Conservation (phyloP, 1,140 invertebrate genomes). For the Plodia interpunctella region DNA sequence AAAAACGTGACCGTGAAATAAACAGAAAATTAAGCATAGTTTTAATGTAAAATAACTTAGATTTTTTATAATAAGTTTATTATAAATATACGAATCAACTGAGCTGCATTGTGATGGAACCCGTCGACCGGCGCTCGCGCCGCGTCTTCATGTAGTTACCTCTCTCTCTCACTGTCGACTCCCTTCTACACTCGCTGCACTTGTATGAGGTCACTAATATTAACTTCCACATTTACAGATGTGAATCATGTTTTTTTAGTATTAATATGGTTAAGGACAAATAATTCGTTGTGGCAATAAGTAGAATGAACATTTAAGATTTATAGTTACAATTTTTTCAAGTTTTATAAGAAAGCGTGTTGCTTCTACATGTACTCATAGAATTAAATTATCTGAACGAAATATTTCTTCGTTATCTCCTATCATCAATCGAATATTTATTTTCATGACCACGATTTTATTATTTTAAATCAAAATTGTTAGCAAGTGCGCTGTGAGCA, state of each 20-base stretch:
- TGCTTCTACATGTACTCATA: constrained; percentile 6
- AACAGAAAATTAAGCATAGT: constrained; percentile 42
- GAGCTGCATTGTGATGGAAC: constrained; percentile 70
- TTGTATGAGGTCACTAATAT: constrained; percentile 12
- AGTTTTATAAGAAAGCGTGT: constrained; percentile 13
- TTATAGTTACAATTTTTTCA: constrained; percentile 9
- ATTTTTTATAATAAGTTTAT: constrained; percentile 72
- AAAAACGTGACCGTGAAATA: constrained; percentile 11
- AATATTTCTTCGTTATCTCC: background rate
- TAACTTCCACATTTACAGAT: constrained; percentile 12
- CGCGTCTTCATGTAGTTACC: constrained; percentile 21
- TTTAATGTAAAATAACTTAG: constrained; percentile 66
- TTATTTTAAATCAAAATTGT: constrained; percentile 31
- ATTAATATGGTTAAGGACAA: constrained; percentile 26
- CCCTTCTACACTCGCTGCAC: constrained; percentile 37
- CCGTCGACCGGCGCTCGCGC: constrained; percentile 28
- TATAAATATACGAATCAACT: constrained; percentile 63
- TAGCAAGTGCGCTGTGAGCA: constrained; percentile 45
- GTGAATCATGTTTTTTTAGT: constrained; percentile 11
- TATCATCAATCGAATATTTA: background rate
- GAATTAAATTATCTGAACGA: constrained; percentile 6
- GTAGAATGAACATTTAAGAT: constrained; percentile 21
- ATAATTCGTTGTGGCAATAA: constrained; percentile 36
- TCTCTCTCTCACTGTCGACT: constrained; percentile 36
- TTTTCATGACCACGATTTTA: background rate